Conservation (phyloP, 2,888 invertebrate genomes). For the Coleophora flavipennella region DNA sequence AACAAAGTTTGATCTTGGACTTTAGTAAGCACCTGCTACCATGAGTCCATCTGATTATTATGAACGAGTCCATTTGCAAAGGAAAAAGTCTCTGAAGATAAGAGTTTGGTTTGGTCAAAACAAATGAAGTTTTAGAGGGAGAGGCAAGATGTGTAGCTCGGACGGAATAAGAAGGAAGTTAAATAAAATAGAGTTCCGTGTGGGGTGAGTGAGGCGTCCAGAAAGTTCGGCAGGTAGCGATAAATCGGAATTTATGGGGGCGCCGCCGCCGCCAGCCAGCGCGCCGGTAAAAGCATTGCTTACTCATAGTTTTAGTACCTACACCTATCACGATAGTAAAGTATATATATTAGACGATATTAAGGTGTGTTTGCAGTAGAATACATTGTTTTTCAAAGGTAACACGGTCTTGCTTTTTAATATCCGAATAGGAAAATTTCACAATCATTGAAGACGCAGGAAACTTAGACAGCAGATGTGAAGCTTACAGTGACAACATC, state of each 20-base stretch:
- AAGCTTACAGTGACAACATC: no score
- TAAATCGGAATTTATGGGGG: constrained; percentile 64
- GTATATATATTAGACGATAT: background rate
- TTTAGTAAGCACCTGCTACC: no score
- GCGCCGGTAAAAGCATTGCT: constrained; percentile 37
- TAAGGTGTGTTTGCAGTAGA: constrained; percentile 13
- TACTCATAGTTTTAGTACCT: constrained; percentile 11
- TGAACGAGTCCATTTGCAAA: no score
- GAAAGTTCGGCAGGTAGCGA: constrained; percentile 65
- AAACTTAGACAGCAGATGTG: no score
- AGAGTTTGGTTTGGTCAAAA: constrained; percentile 12
- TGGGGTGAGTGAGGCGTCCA: constrained; percentile 53
- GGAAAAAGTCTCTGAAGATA: no score
- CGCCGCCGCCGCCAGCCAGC: constrained; percentile 25
- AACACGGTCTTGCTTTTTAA: background rate
- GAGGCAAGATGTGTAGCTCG: constrained; percentile 18
- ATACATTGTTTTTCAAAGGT: background rate
- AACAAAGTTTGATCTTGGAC: no score
- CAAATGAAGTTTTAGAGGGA: constrained; percentile 44
- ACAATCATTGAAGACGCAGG: background rate
- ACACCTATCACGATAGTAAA: background rate
- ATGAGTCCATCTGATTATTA: no score
- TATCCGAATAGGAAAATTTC: background rate
- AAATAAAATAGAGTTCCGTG: constrained; percentile 57
- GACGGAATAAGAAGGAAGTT: constrained; percentile 47